phyloP scores from a whole-genome alignment of 2,113 vertebrate genomes.

The Paramisgurnus dabryanus region DNA sequence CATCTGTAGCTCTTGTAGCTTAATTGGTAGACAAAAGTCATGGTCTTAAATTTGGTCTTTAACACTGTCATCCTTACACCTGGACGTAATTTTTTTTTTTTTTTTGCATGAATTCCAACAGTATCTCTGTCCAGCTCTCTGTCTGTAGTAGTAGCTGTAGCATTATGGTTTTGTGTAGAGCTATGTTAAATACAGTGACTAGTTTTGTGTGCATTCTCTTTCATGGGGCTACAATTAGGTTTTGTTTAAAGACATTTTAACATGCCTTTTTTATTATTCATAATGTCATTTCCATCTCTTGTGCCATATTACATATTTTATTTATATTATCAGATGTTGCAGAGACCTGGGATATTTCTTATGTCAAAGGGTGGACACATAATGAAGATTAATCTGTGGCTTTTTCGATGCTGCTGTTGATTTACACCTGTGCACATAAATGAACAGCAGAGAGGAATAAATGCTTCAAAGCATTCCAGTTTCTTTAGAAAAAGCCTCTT shows the following conservation, averaged over 20 bases:
- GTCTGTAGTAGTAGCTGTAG: background rate
- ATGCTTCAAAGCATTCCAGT: constrained; percentile 35
- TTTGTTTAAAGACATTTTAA: background rate
- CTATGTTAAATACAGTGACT: background rate
- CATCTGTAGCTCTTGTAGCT: background rate
- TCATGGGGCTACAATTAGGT: background rate
- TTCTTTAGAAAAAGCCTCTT: constrained; percentile 18
- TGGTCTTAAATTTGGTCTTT: background rate
- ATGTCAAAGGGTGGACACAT: background rate
- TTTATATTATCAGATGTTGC: background rate
- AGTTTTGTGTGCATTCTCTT: background rate
- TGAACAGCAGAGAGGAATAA: constrained; percentile 30
- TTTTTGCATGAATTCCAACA: background rate
- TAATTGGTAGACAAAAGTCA: background rate
- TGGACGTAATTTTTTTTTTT: constrained; percentile 15
- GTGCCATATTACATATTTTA: background rate
- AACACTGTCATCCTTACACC: background rate
- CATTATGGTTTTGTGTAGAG: background rate
- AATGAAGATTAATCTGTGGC: constrained; percentile 18
- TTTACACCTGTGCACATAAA: constrained; percentile 21
- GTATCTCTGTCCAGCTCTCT: background rate
- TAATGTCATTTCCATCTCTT: constrained; percentile 17
- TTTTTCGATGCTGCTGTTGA: constrained; percentile 14
- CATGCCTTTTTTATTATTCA: background rate
- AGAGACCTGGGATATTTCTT: background rate